Base-by-base conservation (phyloP, 2,888 invertebrate species). In the Erebia ligea region DNA sequence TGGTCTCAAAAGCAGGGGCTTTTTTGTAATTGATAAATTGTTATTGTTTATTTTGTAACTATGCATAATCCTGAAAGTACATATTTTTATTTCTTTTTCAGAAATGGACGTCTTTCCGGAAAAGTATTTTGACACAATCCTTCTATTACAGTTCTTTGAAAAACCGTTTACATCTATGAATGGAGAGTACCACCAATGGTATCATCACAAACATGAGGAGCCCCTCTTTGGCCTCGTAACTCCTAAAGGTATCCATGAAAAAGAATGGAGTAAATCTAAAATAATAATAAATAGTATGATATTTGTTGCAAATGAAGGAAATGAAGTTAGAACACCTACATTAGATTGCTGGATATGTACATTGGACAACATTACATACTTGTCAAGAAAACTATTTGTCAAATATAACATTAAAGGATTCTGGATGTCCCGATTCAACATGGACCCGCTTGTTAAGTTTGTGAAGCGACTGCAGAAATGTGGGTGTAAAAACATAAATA, bases 341-440 rank as follows among this genome's bases (percentile, higher is more conserved):
- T 17, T 52, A 17, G 50, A 50, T n/a, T 50, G 50, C 8, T 50
- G 50, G 50, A 50, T 50, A 50, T 8, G n/a, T 50, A 50, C 50
- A 17, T 50, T 50, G 50, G n/a, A 50, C 8, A 50, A 50, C 50
- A n/a, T 50, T 4, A 50, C 15, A 17, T 50, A 50, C n/a, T 15
- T 50, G n/a, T 50, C 50, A 50, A 50, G 50, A 50, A 50, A 50
- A n/a, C 50, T 50, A n/a, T 50, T 50, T 50, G 50, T 50, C n/a
- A 5, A 50, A 50, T 8, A 50, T n/a, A 50, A 15, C 15, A 50
- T 17, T 50, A 50, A 50, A 50, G 50, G 50, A 50, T 50, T 50
- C n/a, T 50, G 50, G 50, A 50, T 50, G 50, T 50, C 5, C n/a
- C 50, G n/a, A 1, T 50, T n/a, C 50, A 50, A 50, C 50, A 50